Percentiles rank a stretch among this genome's conserved stretches.
These are phyloP conservation scores for Osmerus mordax DNA, from an alignment of 2,113 vertebrate genomes.

Conservation along the genomic window DNA sequence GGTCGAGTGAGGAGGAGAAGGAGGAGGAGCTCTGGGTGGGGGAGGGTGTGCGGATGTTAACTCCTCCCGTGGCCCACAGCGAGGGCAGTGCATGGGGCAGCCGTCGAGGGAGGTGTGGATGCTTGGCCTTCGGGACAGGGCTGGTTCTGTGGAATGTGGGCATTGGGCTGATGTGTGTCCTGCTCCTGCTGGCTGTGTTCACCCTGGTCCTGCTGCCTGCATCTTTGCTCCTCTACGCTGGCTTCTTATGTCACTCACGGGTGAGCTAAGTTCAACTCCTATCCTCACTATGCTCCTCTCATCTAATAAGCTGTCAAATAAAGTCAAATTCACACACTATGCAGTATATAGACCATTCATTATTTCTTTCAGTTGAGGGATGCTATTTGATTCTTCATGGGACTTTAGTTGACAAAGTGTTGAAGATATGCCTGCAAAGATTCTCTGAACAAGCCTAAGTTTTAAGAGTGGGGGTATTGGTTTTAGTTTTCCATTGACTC, in stretches of 20 bases:
- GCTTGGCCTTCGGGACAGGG: slow-evolving; percentile 75
- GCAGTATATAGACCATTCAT: too few relatives aligned
- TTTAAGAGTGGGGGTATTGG: too few relatives aligned
- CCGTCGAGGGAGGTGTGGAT: slow-evolving; percentile 73
- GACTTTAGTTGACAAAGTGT: too few relatives aligned
- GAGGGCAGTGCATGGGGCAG: slow-evolving; percentile 64
- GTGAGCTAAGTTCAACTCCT: slow-evolving; percentile 53
- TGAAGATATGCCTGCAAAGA: too few relatives aligned
- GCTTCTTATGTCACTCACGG: slow-evolving; percentile 87
- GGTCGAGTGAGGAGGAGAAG: slow-evolving; percentile 63
- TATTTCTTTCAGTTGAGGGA: too few relatives aligned
- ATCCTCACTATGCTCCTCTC: too few relatives aligned
- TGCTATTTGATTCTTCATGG: too few relatives aligned
- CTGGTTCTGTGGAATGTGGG: slow-evolving; percentile 79
- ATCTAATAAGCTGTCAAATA: too few relatives aligned
- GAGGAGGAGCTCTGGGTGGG: slow-evolving; percentile 63
- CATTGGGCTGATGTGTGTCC: slow-evolving; percentile 63
- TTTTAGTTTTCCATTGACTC: too few relatives aligned
- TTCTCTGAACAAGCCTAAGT: too few relatives aligned
- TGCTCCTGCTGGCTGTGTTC: slow-evolving; percentile 72
- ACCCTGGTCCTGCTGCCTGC: slow-evolving; percentile 77
- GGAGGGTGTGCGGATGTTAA: slow-evolving; percentile 72
- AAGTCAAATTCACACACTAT: too few relatives aligned
- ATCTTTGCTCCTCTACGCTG: slow-evolving; percentile 76
- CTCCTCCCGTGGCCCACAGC: slow-evolving; percentile 68